Base-by-base conservation (phyloP, 1,140 invertebrate genomes). In the Drosophila carrolli region DNA sequence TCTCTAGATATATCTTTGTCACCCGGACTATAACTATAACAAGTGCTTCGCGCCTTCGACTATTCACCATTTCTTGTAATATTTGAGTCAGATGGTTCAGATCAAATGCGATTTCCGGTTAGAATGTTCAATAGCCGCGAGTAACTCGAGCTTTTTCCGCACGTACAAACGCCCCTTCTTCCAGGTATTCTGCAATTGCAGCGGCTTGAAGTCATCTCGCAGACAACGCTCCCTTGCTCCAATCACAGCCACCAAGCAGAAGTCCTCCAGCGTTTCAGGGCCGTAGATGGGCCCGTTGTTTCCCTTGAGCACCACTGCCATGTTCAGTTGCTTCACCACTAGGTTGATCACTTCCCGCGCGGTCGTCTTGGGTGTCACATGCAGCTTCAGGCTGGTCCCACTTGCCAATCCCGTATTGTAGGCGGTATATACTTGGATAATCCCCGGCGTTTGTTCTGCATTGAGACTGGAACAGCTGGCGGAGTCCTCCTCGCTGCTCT, bases 151-250 rank as follows among this genome's bases (percentile, higher is more conserved):
- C 91, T 97, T 97, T 79, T 97, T 96, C 29, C 98, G 93, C 1
- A 99, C 97, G 92, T 98, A 99, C 32, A 99, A 93, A 16, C 97
- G 94, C 0, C 98, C 98, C 85, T 97, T 97, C 56, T 97, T 96
- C 98, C 98, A 99, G 0, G 98, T 98, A 93, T 98, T 98, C 89
- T 99, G 97, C 27, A 99, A 93, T 77, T 98, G 96, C 2, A 99
- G 93, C 0, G 97, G 97, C 78, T 97, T 96, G 90, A 98, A 99
- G 91, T 99, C 98, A 80, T 99, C 98, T 10, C 97, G 93, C 1
- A 99, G 93, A 90, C 98, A 98, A 48, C 97, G 93, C 91, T 99
- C 98, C 9, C 98, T 93, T 0, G 97, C 97, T 2, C 98, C 98
- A 48, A 99, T 98, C 13, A 98, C 97, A 0, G 97, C 97, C 0